Percentiles rank a stretch among this genome's conserved stretches.
Evolutionary conservation across 2,797 vertebrate species (phyloP).

Genomic region (Sphaeramia orbicularis): DNA sequence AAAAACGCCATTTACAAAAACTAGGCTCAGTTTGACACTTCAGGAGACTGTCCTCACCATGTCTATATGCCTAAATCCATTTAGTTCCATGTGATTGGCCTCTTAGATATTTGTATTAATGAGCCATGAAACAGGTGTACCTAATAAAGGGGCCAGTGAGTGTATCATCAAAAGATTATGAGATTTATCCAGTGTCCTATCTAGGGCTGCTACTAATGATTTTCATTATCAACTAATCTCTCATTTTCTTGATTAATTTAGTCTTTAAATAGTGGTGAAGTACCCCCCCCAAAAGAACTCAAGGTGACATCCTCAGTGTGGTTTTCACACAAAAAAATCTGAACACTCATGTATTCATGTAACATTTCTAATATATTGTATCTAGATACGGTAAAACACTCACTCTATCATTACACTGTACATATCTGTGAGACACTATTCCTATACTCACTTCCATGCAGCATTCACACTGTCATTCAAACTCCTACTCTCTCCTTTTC

Average conservation of each 20-base stretch:
- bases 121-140: too few relatives aligned
- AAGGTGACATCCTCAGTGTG: conserved; percentile 8
- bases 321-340: neutral
- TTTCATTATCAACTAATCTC: neutral
- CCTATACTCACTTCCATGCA: conserved; percentile 7
- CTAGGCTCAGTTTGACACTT: too few relatives aligned
- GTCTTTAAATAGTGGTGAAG: conserved; percentile 9
- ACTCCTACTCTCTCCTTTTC: conserved; percentile 14
- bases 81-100: too few relatives aligned
- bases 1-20: too few relatives aligned
- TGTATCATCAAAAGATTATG: too few relatives aligned
- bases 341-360: too few relatives aligned
- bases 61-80: too few relatives aligned
- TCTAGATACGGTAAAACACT: neutral
- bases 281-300: neutral
- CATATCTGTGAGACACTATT: neutral
- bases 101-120: too few relatives aligned
- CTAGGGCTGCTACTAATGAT: neutral
- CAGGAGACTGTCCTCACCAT: too few relatives aligned
- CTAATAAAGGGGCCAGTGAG: neutral
- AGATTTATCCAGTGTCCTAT: neutral
- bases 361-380: too few relatives aligned
- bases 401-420: neutral
- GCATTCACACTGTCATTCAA: conserved; percentile 36
- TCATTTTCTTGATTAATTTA: conserved; percentile 11